A percentile compares a stretch with the other conserved stretches of the same genome.
phyloP scores from a whole-genome alignment of 1,140 invertebrate genomes.

The Achroia grisella region DNA sequence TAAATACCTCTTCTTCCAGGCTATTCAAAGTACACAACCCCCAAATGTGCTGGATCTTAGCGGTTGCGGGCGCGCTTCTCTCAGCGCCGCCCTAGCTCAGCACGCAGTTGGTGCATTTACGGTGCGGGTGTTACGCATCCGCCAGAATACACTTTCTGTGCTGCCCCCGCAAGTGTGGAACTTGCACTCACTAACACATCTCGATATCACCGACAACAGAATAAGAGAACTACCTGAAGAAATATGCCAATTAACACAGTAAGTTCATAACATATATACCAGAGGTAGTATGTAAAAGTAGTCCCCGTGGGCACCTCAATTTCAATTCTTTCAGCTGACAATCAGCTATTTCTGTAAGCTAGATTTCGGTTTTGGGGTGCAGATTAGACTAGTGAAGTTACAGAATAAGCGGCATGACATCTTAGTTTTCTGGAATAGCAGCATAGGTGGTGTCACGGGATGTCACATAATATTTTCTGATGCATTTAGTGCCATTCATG shows the following conservation, averaged over 20 bases:
- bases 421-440: no score
- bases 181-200: conserved; percentile 74
- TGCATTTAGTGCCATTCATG: no score
- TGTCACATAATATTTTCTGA: no score
- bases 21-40: conserved; percentile 55
- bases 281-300: no score
- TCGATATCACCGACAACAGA: conserved; percentile 82
- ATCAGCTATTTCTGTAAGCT: no score
- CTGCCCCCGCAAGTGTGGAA: conserved; percentile 76
- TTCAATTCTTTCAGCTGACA: no score
- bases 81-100: conserved; percentile 42
- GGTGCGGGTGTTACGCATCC: conserved; percentile 75
- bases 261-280: conserved; percentile 55
- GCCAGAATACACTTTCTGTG: conserved; percentile 74
- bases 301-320: no score
- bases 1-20: no score
- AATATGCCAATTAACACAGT: conserved; percentile 78
- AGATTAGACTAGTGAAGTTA: no score
- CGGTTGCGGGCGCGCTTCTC: conserved; percentile 67
- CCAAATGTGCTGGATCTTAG: conserved; percentile 74
- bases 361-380: no score
- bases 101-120: conserved; percentile 63
- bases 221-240: conserved; percentile 76
- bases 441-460: no score
- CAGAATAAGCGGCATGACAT: no score